A percentile compares a stretch with the other conserved stretches of the same genome.
phyloP scores from a whole-genome alignment of 1,140 invertebrate species.

The Temnothorax longispinosus region DNA sequence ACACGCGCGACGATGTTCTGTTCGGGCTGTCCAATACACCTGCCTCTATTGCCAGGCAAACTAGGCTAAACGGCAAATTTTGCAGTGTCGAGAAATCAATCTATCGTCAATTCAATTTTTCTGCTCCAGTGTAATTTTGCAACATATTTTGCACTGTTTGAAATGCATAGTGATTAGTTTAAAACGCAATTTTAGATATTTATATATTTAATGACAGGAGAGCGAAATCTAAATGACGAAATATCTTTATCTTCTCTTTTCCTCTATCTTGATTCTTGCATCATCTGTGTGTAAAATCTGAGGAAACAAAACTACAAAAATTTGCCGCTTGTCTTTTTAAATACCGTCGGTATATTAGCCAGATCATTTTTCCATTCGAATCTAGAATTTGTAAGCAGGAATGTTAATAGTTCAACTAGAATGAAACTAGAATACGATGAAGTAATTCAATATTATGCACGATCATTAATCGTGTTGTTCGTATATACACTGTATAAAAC shows the following conservation, averaged over 20 bases:
- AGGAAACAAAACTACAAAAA: no score
- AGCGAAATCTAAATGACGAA: not conserved
- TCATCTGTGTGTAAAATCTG: not conserved
- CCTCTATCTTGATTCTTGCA: not conserved
- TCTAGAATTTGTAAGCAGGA: constrained; percentile 3
- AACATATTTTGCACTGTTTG: not conserved
- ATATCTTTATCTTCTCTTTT: not conserved
- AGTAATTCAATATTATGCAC: constrained; percentile 55
- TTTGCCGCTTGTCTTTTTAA: not conserved
- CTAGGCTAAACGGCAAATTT: not conserved
- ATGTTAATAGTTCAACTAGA: constrained; percentile 8
- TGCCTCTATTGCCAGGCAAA: not conserved
- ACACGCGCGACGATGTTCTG: not conserved
- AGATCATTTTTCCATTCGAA: not conserved
- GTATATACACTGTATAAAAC: constrained; percentile 27
- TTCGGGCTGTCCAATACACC: not conserved
- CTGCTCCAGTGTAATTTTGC: not conserved
- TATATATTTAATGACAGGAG: not conserved
- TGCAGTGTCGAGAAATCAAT: not conserved
- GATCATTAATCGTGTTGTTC: constrained; percentile 50
- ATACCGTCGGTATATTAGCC: not conserved
- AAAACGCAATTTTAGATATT: not conserved
- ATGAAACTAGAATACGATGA: constrained; percentile 28
- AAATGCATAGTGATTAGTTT: not conserved
- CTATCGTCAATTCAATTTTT: not conserved